Evolutionary conservation across 2,797 vertebrate species (phyloP).

Genomic region (Channa striata): DNA sequence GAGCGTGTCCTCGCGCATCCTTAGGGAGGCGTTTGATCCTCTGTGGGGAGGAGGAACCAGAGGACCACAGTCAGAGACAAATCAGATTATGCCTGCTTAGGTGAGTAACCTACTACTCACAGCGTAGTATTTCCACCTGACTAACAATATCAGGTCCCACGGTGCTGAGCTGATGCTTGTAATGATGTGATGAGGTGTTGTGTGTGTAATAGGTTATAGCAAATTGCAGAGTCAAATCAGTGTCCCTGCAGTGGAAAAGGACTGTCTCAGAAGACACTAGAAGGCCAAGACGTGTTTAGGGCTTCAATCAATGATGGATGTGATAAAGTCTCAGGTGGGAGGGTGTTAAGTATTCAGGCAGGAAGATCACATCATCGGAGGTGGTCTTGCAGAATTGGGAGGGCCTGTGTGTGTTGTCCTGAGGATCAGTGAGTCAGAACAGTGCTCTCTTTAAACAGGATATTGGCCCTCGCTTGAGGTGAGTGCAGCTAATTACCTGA

Average conservation of each 20-base stretch:
- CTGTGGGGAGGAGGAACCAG: conserved; percentile 41
- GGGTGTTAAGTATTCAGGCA: conserved; percentile 58
- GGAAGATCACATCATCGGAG: conserved; percentile 63
- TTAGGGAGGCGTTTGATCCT: conserved; percentile 86
- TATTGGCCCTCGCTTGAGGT: conserved; percentile 76
- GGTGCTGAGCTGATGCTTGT: conserved; percentile 49
- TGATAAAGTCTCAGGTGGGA: conserved; percentile 65
- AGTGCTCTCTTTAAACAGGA: conserved; percentile 79
- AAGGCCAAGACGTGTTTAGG: conserved; percentile 44
- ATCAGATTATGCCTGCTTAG: conserved; percentile 74
- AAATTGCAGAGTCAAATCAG: conserved; percentile 21
- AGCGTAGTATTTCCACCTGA: conserved; percentile 62
- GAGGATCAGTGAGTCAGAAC: conserved; percentile 85
- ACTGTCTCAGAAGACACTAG: conserved; percentile 4
- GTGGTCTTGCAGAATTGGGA: conserved; percentile 60
- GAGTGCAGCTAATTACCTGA: conserved; percentile 79
- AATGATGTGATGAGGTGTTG: conserved; percentile 65
- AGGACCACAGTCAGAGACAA: conserved; percentile 65
- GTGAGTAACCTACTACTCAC: conserved; percentile 53
- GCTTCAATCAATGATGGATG: conserved; percentile 59
- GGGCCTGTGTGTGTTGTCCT: conserved; percentile 39
- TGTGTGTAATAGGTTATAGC: conserved; percentile 22
- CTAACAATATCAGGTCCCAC: conserved; percentile 57
- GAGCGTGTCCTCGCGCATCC: conserved; percentile 59
- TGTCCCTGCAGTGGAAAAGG: conserved; percentile 5